phyloP scores from a whole-genome alignment of 2,888 invertebrate genomes.

The Neocrepidodera transversa region DNA sequence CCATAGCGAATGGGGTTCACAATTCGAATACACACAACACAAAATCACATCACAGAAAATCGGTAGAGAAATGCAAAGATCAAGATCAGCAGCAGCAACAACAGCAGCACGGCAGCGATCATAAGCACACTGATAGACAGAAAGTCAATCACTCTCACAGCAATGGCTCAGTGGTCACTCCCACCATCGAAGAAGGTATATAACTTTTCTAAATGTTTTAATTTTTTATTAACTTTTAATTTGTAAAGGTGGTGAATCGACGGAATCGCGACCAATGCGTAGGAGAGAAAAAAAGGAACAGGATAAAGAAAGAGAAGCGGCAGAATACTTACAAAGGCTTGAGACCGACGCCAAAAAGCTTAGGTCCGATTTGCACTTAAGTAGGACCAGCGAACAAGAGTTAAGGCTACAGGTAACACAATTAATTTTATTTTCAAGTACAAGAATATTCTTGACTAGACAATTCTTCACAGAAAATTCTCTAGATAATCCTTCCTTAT shows the following conservation, averaged over 20 bases:
- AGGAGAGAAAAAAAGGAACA: slow-evolving; percentile 59
- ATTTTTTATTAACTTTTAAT: background rate
- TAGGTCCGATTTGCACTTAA: slow-evolving; percentile 76
- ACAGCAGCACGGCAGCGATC: slow-evolving; percentile 39
- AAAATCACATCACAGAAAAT: slow-evolving; percentile 66
- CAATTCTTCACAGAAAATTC: too few species aligned
- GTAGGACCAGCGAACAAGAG: slow-evolving; percentile 75
- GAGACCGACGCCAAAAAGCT: slow-evolving; percentile 76
- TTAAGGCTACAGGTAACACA: slow-evolving; percentile 70
- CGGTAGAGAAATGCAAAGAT: slow-evolving; percentile 51
- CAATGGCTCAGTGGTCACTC: slow-evolving; percentile 51
- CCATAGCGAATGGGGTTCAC: slow-evolving; percentile 53
- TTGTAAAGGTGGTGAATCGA: slow-evolving; percentile 10
- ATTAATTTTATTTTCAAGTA: background rate
- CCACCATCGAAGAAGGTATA: slow-evolving; percentile 27
- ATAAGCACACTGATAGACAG: slow-evolving; percentile 42
- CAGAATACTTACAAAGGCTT: slow-evolving; percentile 67
- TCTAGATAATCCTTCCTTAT: too few species aligned
- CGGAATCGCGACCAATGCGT: slow-evolving; percentile 39
- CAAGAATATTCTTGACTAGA: too few species aligned
- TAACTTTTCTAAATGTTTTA: background rate
- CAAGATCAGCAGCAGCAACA: slow-evolving; percentile 41
- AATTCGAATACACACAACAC: slow-evolving; percentile 47
- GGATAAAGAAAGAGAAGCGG: slow-evolving; percentile 60
- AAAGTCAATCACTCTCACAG: slow-evolving; percentile 52